Evolutionary conservation across 1,140 invertebrate species (phyloP).

Genomic region (Littorina saxatilis): DNA sequence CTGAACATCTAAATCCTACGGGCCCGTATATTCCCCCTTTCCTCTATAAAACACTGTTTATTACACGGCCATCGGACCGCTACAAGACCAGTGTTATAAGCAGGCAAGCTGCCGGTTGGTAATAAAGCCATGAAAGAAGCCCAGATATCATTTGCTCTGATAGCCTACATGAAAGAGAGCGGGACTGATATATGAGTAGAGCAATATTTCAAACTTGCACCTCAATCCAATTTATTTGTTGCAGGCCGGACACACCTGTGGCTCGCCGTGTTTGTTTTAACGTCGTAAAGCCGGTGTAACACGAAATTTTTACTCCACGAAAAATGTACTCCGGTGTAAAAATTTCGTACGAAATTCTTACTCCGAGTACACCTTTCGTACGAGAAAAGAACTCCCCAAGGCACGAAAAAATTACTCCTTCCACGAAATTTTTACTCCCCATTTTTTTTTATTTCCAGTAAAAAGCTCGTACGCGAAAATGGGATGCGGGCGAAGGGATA

Average conservation of each 20-base stretch:
- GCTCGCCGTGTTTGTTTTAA: too few relatives aligned
- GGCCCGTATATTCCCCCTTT: background rate
- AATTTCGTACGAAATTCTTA: too few relatives aligned
- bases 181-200: constrained; percentile 30
- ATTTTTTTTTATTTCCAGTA: too few relatives aligned
- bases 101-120: background rate
- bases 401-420: too few relatives aligned
- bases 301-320: too few relatives aligned
- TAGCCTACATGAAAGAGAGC: constrained; percentile 31
- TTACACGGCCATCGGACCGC: constrained; percentile 27
- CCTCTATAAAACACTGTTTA: constrained; percentile 38
- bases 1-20: constrained; percentile 22
- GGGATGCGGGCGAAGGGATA: too few relatives aligned
- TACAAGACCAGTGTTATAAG: background rate
- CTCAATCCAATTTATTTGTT: background rate
- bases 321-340: too few relatives aligned
- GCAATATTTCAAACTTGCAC: constrained; percentile 28
- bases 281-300: too few relatives aligned
- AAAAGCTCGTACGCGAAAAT: too few relatives aligned
- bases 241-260: background rate
- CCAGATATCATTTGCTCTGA: constrained; percentile 23
- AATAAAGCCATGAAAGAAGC: constrained; percentile 36
- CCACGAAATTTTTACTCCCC: too few relatives aligned
- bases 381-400: too few relatives aligned
- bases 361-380: too few relatives aligned